Conservation (phyloP, 2,113 vertebrate genomes). For the Tringa solitaria region DNA sequence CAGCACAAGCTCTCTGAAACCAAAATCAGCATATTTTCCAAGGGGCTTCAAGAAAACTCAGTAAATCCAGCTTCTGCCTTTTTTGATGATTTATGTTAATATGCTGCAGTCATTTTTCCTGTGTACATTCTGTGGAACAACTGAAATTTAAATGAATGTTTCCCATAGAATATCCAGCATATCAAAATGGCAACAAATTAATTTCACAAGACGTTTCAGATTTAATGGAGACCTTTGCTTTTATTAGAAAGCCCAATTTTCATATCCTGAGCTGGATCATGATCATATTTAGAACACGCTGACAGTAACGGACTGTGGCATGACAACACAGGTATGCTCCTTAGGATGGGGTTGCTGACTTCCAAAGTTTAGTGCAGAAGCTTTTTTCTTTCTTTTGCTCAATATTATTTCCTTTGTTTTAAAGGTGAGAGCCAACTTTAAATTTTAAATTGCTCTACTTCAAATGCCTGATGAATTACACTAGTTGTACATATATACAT, state of each 20-base stretch:
- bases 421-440: neutral
- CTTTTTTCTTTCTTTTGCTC: neutral
- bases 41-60: conserved; percentile 12
- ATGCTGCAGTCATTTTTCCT: neutral
- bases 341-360: neutral
- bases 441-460: neutral
- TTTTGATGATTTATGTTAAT: conserved; percentile 13
- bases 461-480: neutral
- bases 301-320: neutral
- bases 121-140: neutral
- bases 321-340: neutral
- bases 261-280: neutral
- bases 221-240: neutral
- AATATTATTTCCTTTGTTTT: neutral
- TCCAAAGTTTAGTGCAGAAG: neutral
- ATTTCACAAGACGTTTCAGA: conserved; percentile 13
- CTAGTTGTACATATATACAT: neutral
- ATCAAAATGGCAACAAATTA: neutral
- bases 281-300: neutral
- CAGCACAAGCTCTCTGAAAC: neutral
- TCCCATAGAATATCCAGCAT: conserved; percentile 33
- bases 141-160: neutral
- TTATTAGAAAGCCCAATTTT: neutral
- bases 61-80: neutral
- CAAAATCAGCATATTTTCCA: conserved; percentile 30